Base-by-base conservation (phyloP, 2,888 invertebrate species). In the Melitaea athalia region DNA sequence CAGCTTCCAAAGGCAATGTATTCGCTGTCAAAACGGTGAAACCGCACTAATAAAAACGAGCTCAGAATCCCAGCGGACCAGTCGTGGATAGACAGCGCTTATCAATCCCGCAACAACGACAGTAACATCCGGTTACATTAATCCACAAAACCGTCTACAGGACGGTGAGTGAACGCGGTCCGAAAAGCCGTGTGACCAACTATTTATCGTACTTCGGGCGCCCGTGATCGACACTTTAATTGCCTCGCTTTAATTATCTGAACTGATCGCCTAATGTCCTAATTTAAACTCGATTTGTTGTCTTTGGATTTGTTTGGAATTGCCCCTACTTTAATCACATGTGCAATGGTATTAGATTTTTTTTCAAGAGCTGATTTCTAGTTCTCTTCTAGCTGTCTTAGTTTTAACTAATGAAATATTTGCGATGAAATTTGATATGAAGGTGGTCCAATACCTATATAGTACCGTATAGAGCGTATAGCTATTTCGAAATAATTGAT, bases 141-240 rank as follows among this genome's bases (percentile, higher is more conserved):
- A 69, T 69, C 59, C 65, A 38, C 47, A n/a, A 64, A 61, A 68
- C 68, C 63, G n/a, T 43, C 68, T 64, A 59, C 31, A 53, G 63
- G 68, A 72, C 72, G 45, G 64, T 62, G 66, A 73, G 63, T 66
- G 72, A 73, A 67, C 62, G 62, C 61, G 66, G 65, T 52, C 64
- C 70, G 67, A 74, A 74, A 55, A 42, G 31, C 42, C 77, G 76
- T 73, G 73, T 67, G 76, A 80, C 79, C 78, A 74, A 76, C 81
- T 79, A 82, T 82, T 81, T 81, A 80, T 82, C 78, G 79, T 72
- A 45, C 52, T 66, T 62, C 42, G 15, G 33, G 33, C 49, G 45
- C 11, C 15, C n/a, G 55, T 33, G 55, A 57, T 57, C 57, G 57
- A 57, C 57, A 57, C 42, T 38, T 57, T 57, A 55, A 50, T 50